Evolutionary conservation across 2,113 vertebrate species (phyloP), one percentile per base, ranked within the genome.

Genomic region (Callocephalon fimbriatum): DNA sequence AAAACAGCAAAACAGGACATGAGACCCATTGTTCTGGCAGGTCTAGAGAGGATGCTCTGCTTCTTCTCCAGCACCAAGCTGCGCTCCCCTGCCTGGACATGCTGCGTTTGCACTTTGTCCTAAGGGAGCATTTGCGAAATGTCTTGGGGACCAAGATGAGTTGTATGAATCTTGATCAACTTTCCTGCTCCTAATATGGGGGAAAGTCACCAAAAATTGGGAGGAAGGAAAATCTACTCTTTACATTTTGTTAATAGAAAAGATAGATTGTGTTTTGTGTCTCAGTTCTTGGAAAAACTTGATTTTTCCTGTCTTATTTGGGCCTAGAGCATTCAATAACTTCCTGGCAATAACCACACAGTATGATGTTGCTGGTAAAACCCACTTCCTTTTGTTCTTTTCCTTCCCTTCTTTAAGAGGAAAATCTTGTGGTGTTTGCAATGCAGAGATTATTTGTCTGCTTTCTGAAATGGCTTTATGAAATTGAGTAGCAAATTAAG

Each of bases 71-170:
- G 35, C 6, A 3, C 32, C 2, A 6, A 50, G 19, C 10, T 5
- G 4, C 0, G 2, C 9, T 68, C 6, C 21, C 37, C 62, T 79
- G 25, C 19, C 14, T 0, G 1, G 51, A 12, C 1, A 26, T 15
- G 22, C 47, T 40, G 7, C 0, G 0, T 26, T n/a, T 1, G 0
- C 56, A n/a, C 42, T 23, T 35, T 67, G 20, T 35, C 37, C 73
- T 80, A 47, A 42, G 17, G 8, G 13, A 81, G 21, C 6, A 1
- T 45, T 37, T 56, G 29, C 20, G 21, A 44, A 67, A 80, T 53
- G 20, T 10, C 29, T 29, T 48, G 42, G 37, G 19, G 3, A 54
- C 44, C 79, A 54, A 45, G 38, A 70, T 1, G 2, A 59, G 14
- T 76, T 65, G 14, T 17, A 19, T 51, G n/a, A 51, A 70, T 47